Base-by-base conservation (phyloP, 2,113 vertebrate species). In the Salvelinus namaycush region DNA sequence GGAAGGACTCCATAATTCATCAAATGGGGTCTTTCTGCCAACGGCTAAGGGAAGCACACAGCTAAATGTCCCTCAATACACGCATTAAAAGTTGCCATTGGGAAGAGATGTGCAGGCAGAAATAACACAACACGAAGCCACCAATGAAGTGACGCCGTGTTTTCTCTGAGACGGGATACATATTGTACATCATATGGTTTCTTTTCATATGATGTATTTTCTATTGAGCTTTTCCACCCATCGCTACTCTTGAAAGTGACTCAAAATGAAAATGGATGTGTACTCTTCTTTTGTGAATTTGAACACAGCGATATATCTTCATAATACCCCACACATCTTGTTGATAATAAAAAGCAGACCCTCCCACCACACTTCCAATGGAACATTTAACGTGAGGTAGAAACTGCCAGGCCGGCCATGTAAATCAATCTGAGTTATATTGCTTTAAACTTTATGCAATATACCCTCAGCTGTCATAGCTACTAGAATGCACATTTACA, bases 391-490 rank as follows among this genome's bases (percentile, higher is more conserved):
- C 88, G 80, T 87, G 39, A 72, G 64, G 73, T 64, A 86, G 79
- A 85, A 83, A 77, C 77, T 74, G 77, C 81, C 66, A 62, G 82
- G 81, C 84, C 87, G 79, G 84, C 79, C 87, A 86, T 90, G 90
- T 92, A 93, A 94, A 94, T 93, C 92, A 93, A 92, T 93, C 91
- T 92, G 89, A 88, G 91, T 89, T 91, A 90, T 93, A 93, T 90
- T 88, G 89, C 90, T 89, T 89, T 90, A 92, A 93, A 93, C 88
- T 92, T 93, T 91, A 89, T 91, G 90, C 90, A 93, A 93, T 93
- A 92, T 89, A 90, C 84, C 86, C 88, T 74, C 84, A 88, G 90
- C 91, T 89, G 88, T 90, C 90, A 90, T 89, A 87, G 90, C 90
- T 76, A 87, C 88, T 80, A 79, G 91, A 92, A 93, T 89, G 80